Conservation (phyloP, 2,113 vertebrate genomes). For the Cyanoliseus patagonus region DNA sequence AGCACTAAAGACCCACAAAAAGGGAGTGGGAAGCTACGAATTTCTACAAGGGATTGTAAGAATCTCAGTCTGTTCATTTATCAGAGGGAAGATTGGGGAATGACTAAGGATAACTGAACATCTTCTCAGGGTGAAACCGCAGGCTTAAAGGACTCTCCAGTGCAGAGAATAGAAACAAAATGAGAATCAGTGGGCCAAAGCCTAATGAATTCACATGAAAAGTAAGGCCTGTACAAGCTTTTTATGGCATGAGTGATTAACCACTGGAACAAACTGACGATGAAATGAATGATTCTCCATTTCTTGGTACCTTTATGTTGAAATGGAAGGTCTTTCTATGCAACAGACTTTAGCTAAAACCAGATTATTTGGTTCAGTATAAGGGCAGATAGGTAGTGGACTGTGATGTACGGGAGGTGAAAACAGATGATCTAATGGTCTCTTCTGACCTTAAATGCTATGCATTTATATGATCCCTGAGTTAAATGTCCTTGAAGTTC, state of each 20-base stretch:
- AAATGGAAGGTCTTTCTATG: background rate
- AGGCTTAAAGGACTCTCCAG: background rate
- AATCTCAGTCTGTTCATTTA: background rate
- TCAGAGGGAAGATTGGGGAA: background rate
- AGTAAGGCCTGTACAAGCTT: background rate
- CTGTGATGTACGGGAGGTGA: background rate
- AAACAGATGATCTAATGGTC: background rate
- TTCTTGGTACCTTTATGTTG: background rate
- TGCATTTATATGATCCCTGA: background rate
- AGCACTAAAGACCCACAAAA: background rate
- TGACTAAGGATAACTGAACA: background rate
- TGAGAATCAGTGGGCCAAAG: background rate
- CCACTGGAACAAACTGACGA: background rate
- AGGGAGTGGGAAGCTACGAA: background rate
- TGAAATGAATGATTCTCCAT: background rate
- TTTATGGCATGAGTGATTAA: background rate
- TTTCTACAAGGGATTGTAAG: background rate
- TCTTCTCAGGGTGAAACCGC: background rate
- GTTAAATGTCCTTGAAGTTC: slow-evolving; percentile 16
- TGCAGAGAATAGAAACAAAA: background rate
- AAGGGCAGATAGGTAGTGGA: background rate
- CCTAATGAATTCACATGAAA: background rate
- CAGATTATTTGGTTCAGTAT: background rate
- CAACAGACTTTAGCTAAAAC: background rate
- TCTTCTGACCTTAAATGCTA: background rate